Conservation (phyloP, 2,113 vertebrate species). For the Phainopepla nitens region DNA sequence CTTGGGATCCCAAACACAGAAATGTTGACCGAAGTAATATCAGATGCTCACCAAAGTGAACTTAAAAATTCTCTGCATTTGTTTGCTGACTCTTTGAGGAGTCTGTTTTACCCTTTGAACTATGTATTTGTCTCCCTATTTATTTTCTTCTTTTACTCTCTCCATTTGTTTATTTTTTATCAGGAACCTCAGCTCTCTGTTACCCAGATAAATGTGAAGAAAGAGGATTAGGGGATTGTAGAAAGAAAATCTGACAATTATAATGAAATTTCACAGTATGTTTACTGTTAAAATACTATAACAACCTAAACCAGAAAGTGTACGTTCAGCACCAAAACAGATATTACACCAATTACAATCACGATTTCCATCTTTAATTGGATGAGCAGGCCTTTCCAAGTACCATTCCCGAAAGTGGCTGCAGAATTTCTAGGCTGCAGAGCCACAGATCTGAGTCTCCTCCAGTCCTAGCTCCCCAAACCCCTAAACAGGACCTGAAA, state of each 20-base stretch:
- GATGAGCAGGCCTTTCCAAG: not conserved
- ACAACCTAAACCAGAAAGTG: not conserved
- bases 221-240: not conserved
- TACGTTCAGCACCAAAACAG: not conserved
- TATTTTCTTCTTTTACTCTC: not conserved
- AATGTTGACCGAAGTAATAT: not conserved
- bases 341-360: not conserved
- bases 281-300: not conserved
- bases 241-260: not conserved
- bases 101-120: not conserved
- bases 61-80: not conserved
- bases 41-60: not conserved
- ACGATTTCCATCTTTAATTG: not conserved
- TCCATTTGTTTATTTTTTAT: not conserved
- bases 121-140: not conserved
- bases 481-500: not conserved
- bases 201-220: not conserved
- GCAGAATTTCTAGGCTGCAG: not conserved
- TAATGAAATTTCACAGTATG: not conserved
- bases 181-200: not conserved
- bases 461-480: not conserved
- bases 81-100: not conserved
- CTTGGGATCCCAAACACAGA: not conserved
- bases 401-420: fast-evolving
- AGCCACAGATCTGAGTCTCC: not conserved